These are phyloP conservation scores for Hirtodrosophila histrioides DNA, from an alignment of 2,888 invertebrate genomes.

Conservation along the genomic window DNA sequence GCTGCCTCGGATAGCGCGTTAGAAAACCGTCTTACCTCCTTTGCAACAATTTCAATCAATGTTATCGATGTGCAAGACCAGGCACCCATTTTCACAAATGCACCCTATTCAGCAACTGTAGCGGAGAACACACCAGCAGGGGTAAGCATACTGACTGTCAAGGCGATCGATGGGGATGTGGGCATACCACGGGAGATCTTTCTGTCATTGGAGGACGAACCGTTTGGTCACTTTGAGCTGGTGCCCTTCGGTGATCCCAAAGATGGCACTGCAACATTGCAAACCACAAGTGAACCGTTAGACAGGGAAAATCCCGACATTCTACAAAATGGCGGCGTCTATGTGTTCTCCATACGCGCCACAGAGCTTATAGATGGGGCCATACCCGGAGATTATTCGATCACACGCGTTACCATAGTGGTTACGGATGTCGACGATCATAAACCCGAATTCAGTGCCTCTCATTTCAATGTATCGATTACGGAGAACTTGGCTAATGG, in stretches of 20 bases:
- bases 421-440: slow-evolving; percentile 92
- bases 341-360: slow-evolving; percentile 89
- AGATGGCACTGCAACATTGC: slow-evolving; percentile 86
- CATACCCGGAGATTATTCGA: slow-evolving; percentile 88
- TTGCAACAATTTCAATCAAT: slow-evolving; percentile 90
- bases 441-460: slow-evolving; percentile 89
- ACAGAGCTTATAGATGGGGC: slow-evolving; percentile 90
- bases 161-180: slow-evolving; percentile 92
- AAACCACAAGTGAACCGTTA: slow-evolving; percentile 88
- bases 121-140: slow-evolving; percentile 90
- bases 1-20: slow-evolving; percentile 88
- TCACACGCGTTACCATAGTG: slow-evolving; percentile 90
- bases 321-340: slow-evolving; percentile 91
- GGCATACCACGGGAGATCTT: slow-evolving; percentile 89
- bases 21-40: slow-evolving; percentile 87
- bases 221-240: slow-evolving; percentile 88
- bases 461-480: slow-evolving; percentile 88
- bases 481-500: slow-evolving; percentile 91
- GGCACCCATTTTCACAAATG: slow-evolving; percentile 91
- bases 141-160: slow-evolving; percentile 88
- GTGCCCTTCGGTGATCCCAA: slow-evolving; percentile 85
- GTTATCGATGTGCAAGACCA: slow-evolving; percentile 93
- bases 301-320: slow-evolving; percentile 91
- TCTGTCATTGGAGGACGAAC: slow-evolving; percentile 89
- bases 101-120: slow-evolving; percentile 91